Base-by-base conservation (phyloP, 2,113 vertebrate species). In the Hyperopisus bebe region DNA sequence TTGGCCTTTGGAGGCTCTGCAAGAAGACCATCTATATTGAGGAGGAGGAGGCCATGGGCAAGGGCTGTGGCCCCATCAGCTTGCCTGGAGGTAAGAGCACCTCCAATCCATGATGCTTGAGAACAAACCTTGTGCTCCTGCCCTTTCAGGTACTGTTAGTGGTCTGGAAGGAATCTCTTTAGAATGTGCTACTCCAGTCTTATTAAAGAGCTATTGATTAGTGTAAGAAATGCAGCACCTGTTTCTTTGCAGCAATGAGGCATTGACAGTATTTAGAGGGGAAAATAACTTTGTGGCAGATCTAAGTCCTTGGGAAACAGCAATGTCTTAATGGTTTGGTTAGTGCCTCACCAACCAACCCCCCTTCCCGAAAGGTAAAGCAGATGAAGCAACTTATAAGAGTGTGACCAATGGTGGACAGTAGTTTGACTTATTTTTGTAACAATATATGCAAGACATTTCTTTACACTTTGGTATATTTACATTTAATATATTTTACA, bases 1-100 rank as follows among this genome's bases (percentile, higher is more conserved):
- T 99, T 0, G 98, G 98, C 90, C 96, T 99, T 85, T 99, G 98
- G 98, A 94, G 97, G 47, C 96, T 99, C 46, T 99, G 98, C 92
- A 98, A 94, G 91, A 98, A 98, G 91, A 93, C 90, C 39, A 95
- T 98, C 90, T 95, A 94, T 44, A 92, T 97, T 27, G 93, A 93
- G 90, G 93, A 95, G 88, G 92, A 93, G 9, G 95, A 95, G 86
- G 90, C 94, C 9, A 80, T 94, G 92, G 95, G 96, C 91, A 96
- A 94, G 94, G 95, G 94, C 90, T 99, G 98, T 0, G 97, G 97
- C 90, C 96, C 96, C 84, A 96, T 97, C 92, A 97, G 93, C 89
- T 94, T 98, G 93, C 96, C 97, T 0, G 98, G 97, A 97, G 98
- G 98, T 99, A 98, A 0, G 94, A 31, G 51, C 46, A 44, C 8